Evolutionary conservation across 2,888 invertebrate genomes (phyloP).

Genomic region (Leptinotarsa tumamoca): DNA sequence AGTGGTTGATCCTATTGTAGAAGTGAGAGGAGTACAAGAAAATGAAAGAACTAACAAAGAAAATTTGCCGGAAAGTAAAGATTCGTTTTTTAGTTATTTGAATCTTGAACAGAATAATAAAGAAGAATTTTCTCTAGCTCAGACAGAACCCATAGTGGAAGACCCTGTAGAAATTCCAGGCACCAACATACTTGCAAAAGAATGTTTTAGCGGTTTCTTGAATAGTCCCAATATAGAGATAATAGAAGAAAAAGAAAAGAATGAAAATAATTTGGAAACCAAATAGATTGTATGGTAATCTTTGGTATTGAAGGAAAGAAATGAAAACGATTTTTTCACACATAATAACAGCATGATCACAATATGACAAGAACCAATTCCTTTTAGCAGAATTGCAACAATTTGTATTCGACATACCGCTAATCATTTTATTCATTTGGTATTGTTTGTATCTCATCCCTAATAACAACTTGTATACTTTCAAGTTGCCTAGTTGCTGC

Average conservation of each 20-base stretch:
- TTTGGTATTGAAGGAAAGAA: neutral
- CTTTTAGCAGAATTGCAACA: no score
- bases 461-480: no score
- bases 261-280: neutral
- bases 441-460: no score
- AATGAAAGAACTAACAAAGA: neutral
- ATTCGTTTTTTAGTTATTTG: slow-evolving; percentile 7
- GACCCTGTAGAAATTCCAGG: neutral
- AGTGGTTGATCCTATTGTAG: neutral
- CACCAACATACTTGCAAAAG: neutral
- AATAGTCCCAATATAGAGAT: slow-evolving; percentile 15
- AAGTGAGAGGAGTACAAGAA: neutral
- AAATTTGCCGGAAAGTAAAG: neutral
- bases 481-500: no score
- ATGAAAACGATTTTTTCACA: no score
- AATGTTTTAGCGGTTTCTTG: neutral
- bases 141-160: neutral
- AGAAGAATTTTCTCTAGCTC: neutral
- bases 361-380: no score
- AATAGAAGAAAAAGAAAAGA: slow-evolving; percentile 13
- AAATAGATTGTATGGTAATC: neutral
- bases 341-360: no score
- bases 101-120: slow-evolving; percentile 1
- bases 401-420: no score
- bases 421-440: no score